Conservation (phyloP, 53 echinoderm and acorn worm species). For the Paracentrotus lividus region DNA sequence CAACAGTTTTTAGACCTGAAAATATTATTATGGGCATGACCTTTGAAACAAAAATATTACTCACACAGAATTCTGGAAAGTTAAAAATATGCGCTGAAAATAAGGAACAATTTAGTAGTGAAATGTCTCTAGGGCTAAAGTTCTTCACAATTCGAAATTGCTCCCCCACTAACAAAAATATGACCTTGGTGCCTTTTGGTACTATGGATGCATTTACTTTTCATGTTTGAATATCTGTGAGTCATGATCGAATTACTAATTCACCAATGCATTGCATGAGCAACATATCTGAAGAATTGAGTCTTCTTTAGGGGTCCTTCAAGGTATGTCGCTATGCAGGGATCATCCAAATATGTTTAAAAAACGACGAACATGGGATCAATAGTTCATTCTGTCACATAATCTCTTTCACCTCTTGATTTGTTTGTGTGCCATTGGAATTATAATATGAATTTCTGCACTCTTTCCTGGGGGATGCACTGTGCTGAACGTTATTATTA, state of each 20-base stretch:
- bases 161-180: background rate
- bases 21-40: too few relatives aligned
- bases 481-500: background rate
- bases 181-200: slow-evolving; percentile 45
- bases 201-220: slow-evolving; percentile 23
- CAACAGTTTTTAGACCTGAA: too few relatives aligned
- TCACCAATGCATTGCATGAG: background rate
- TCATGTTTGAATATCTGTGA: slow-evolving; percentile 38
- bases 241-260: background rate
- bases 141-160: background rate
- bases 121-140: background rate
- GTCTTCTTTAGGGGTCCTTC: background rate
- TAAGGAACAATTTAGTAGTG: too few relatives aligned
- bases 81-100: background rate
- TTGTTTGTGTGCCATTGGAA: background rate
- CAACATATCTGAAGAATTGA: background rate
- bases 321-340: background rate
- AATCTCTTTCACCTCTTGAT: background rate
- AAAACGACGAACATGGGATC: background rate
- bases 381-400: too few relatives aligned
- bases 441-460: background rate
- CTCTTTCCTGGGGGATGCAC: background rate
- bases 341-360: background rate
- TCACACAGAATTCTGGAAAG: background rate
- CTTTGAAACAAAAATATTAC: too few relatives aligned